phyloP scores from a whole-genome alignment of 2,113 vertebrate species.

The Callorhinus ursinus region DNA sequence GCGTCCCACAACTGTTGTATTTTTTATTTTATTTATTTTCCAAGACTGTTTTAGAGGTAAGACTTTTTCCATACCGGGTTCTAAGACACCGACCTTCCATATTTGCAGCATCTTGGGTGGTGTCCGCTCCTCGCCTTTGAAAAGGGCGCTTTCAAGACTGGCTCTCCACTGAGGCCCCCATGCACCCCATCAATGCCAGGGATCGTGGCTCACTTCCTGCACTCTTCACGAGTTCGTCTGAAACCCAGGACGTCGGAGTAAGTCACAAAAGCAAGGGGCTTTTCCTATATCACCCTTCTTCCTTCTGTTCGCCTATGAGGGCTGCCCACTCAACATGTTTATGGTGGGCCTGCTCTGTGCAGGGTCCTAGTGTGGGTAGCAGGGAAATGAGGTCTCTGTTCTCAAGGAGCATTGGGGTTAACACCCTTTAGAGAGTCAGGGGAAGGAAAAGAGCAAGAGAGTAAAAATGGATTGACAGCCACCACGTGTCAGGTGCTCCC shows the following conservation, averaged over 20 bases:
- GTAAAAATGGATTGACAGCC: too few relatives aligned
- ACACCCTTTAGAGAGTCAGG: background rate
- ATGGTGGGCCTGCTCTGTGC: too few relatives aligned
- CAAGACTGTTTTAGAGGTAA: background rate
- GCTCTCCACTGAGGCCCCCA: background rate
- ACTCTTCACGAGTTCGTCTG: background rate
- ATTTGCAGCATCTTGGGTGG: background rate
- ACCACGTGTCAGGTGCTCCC: too few relatives aligned
- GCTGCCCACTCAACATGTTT: accelerated
- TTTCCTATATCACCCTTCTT: background rate
- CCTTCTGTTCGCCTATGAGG: background rate
- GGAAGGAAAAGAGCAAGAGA: background rate
- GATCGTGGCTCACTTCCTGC: background rate
- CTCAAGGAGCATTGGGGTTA: background rate
- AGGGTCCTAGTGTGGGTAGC: background rate
- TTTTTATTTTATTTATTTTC: too few relatives aligned
- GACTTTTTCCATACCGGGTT: background rate
- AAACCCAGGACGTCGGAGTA: accelerated
- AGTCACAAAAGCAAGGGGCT: background rate
- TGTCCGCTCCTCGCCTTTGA: background rate
- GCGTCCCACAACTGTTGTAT: too few relatives aligned
- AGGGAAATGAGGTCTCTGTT: background rate
- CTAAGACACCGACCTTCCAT: background rate
- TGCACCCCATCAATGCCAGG: background rate
- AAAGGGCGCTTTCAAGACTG: background rate